Conservation (phyloP, 2,888 invertebrate genomes). For the Habrosyne pyritoides region DNA sequence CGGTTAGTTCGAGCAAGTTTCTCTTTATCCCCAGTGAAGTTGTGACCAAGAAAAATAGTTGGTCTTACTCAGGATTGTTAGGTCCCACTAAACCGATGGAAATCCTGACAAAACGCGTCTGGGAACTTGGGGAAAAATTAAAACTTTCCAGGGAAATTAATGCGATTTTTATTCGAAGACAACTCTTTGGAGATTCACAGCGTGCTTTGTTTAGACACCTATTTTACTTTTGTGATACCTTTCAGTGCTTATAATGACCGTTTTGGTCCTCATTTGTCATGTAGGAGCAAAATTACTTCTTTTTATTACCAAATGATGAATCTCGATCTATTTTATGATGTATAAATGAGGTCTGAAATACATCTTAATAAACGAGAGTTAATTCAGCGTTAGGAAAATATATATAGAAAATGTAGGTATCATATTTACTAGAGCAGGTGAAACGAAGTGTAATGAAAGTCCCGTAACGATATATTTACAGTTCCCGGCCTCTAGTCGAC, state of each 20-base stretch:
- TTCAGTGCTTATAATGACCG: neutral
- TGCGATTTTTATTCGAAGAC: conserved; percentile 15
- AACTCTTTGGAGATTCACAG: neutral
- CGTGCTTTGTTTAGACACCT: neutral
- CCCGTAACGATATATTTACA: conserved; percentile 51
- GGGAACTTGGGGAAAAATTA: conserved; percentile 32
- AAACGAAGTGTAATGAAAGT: conserved; percentile 37
- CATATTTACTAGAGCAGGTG: conserved; percentile 21
- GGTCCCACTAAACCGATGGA: conserved; percentile 30
- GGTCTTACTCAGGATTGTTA: conserved; percentile 30
- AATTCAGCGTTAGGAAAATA: neutral
- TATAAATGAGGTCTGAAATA: neutral
- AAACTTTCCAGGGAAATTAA: conserved; percentile 17
- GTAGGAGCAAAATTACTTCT: no score
- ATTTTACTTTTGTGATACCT: neutral
- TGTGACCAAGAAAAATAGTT: conserved; percentile 47
- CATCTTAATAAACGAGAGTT: neutral
- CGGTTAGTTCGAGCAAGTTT: conserved; percentile 41
- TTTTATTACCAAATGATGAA: no score
- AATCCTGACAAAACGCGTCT: conserved; percentile 45
- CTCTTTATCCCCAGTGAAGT: conserved; percentile 32
- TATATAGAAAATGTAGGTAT: neutral
- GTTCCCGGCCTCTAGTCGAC: conserved; percentile 29
- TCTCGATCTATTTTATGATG: no score
- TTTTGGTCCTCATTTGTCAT: neutral